phyloP scores from a whole-genome alignment of 1,140 invertebrate species.

The Apis cerana region DNA sequence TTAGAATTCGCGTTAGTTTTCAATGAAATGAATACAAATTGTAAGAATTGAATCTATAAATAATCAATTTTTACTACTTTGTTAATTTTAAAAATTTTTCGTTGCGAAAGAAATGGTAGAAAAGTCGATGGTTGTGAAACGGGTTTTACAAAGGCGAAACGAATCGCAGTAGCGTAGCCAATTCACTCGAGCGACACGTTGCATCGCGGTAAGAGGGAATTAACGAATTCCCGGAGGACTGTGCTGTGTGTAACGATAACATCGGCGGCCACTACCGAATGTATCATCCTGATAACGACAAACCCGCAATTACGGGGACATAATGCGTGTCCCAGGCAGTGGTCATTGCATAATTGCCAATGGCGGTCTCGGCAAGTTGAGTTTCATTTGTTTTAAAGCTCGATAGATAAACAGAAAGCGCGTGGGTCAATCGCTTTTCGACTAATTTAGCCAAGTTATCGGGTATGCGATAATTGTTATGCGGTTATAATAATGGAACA shows the following conservation, averaged over 20 bases:
- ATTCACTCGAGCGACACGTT: constrained; percentile 3
- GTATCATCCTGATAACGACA: constrained; percentile 23
- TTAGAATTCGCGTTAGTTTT: too few relatives aligned
- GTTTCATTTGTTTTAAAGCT: background rate
- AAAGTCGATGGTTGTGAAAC: background rate
- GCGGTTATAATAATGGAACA: too few relatives aligned
- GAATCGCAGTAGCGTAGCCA: constrained; percentile 31
- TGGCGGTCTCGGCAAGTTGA: background rate
- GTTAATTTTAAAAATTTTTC: too few relatives aligned
- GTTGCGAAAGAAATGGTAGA: too few relatives aligned
- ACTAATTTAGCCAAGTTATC: background rate
- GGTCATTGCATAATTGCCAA: constrained; percentile 2
- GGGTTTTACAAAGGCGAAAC: constrained; percentile 18
- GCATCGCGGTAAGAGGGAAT: constrained; percentile 27
- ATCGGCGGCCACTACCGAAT: constrained; percentile 15
- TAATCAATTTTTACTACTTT: too few relatives aligned
- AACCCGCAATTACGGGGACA: constrained; percentile 12
- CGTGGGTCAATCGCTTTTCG: background rate
- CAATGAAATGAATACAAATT: too few relatives aligned
- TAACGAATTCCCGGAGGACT: constrained; percentile 34
- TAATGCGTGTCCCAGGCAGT: background rate
- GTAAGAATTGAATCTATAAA: too few relatives aligned
- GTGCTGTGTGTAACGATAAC: background rate
- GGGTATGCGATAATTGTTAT: too few relatives aligned
- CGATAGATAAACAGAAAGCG: background rate